These are phyloP conservation scores for Poecilia latipinna DNA, from an alignment of 2,113 vertebrate species.

Conservation along the genomic window DNA sequence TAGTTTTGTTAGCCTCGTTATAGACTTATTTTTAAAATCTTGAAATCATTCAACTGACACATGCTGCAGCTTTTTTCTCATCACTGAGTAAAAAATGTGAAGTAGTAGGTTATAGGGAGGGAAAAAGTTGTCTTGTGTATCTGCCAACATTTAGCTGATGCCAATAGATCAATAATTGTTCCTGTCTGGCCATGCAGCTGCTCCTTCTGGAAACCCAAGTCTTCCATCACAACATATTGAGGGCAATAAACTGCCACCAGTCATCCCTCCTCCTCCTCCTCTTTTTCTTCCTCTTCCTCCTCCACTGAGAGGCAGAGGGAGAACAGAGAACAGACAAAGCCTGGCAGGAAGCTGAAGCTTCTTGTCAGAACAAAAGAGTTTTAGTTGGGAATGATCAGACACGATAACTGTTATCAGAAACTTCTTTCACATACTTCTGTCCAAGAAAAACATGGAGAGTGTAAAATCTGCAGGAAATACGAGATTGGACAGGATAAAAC, in stretches of 20 bases:
- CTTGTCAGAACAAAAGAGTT: conserved; percentile 27
- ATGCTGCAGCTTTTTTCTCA: too few relatives aligned
- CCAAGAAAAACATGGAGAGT: neutral
- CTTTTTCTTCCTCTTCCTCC: conserved; percentile 15
- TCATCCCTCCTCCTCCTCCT: conserved; percentile 30
- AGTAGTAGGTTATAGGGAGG: too few relatives aligned
- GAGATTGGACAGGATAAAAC: neutral
- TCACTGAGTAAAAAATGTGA: neutral
- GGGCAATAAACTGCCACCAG: conserved; percentile 57
- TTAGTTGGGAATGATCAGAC: conserved; percentile 26
- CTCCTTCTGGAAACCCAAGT: conserved; percentile 69
- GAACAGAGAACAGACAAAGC: conserved; percentile 45
- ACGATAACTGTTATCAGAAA: conserved; percentile 31
- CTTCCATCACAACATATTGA: conserved; percentile 72
- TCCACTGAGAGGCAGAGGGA: conserved; percentile 35
- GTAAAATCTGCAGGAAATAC: neutral
- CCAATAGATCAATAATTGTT: conserved; percentile 59
- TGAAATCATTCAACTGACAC: too few relatives aligned
- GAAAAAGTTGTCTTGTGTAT: conserved; percentile 23
- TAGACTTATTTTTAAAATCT: too few relatives aligned
- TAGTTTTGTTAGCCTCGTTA: too few relatives aligned
- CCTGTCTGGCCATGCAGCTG: conserved; percentile 60
- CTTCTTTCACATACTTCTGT: neutral
- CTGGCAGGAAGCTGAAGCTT: conserved; percentile 30
- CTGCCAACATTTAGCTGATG: conserved; percentile 39